Evolutionary conservation across 2,797 vertebrate genomes (phyloP).

Genomic region (Pangasius macronema): DNA sequence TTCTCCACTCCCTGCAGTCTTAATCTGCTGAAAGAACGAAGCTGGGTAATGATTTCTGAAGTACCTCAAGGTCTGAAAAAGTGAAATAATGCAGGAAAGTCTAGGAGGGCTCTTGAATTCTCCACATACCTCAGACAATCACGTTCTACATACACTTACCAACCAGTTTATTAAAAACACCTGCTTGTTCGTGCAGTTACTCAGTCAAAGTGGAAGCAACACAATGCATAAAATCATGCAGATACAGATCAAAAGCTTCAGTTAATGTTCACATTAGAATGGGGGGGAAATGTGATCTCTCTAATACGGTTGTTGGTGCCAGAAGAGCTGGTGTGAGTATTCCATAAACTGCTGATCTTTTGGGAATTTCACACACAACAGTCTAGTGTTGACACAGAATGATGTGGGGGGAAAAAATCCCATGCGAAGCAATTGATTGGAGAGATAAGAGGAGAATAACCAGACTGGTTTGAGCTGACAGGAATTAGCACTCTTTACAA

Average conservation of each 20-base stretch:
- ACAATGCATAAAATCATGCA: background rate
- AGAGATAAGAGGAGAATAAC: background rate
- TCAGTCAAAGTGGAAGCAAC: no score
- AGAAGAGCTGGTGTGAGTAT: background rate
- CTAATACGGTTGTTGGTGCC: background rate
- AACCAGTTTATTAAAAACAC: background rate
- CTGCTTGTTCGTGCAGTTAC: background rate
- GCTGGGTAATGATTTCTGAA: conserved; percentile 36
- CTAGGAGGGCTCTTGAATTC: background rate
- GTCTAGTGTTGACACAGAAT: background rate
- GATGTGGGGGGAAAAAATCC: background rate
- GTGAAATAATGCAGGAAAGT: background rate
- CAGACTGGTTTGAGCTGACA: background rate
- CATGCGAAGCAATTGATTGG: background rate
- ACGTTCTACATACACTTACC: background rate
- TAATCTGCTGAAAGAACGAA: conserved; percentile 29
- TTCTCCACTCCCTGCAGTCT: conserved; percentile 12
- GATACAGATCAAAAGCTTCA: background rate
- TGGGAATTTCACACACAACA: background rate
- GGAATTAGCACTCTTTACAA: background rate
- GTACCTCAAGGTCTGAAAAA: conserved; percentile 3
- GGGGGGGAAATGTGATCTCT: background rate
- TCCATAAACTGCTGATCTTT: background rate
- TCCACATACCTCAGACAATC: conserved; percentile 17
- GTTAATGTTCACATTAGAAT: background rate